Evolutionary conservation across 2,797 vertebrate genomes (phyloP).

Genomic region (Anisognathus igniventris): DNA sequence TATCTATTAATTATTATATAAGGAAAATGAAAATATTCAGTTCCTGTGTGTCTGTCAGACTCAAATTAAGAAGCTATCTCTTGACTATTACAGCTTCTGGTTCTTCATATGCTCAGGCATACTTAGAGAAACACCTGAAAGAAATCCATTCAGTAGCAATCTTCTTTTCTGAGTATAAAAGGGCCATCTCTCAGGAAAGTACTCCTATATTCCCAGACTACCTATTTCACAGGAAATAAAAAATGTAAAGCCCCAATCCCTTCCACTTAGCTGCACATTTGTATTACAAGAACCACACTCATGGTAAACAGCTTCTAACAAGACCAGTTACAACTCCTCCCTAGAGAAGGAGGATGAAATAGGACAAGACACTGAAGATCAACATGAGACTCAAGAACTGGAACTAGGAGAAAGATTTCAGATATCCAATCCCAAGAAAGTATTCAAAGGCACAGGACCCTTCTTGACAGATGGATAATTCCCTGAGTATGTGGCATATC

Average conservation of each 20-base stretch:
- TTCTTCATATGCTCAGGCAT: neutral
- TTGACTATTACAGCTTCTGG: neutral
- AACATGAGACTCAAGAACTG: neutral
- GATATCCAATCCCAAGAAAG: neutral
- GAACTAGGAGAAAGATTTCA: neutral
- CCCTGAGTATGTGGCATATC: neutral
- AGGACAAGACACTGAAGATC: neutral
- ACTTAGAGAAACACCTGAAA: neutral
- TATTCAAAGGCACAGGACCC: neutral
- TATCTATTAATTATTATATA: neutral
- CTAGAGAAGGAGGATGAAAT: neutral
- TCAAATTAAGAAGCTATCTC: neutral
- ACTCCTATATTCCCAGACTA: neutral
- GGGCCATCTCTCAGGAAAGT: accelerated
- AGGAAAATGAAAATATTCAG: neutral
- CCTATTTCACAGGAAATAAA: neutral
- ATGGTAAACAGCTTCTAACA: neutral
- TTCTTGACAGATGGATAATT: neutral
- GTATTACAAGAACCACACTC: neutral
- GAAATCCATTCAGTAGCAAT: neutral
- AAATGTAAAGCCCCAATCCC: neutral
- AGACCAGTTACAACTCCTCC: neutral
- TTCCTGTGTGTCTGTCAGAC: neutral
- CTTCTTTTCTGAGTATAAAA: neutral
- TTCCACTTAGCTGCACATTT: neutral